Evolutionary conservation across 2,797 vertebrate species (phyloP).

Genomic region (Salmo trutta): DNA sequence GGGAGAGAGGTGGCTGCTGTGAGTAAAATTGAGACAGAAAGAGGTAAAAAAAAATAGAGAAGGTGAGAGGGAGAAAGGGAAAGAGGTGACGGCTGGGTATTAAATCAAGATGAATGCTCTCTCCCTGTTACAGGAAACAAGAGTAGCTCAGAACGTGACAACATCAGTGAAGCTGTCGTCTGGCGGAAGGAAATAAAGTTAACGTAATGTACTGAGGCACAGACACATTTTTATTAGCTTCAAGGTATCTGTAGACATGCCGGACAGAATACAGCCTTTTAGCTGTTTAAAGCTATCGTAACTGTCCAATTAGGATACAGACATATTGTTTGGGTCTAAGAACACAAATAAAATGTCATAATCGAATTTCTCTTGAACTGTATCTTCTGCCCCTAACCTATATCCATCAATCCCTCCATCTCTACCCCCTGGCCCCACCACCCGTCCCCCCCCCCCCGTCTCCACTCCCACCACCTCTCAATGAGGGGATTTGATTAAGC

Average conservation of each 20-base stretch:
- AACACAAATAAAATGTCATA: not conserved
- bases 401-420: not conserved
- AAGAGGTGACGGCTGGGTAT: constrained; percentile 44
- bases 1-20: not conserved
- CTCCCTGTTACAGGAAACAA: constrained; percentile 15
- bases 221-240: too few species aligned
- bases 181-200: constrained; percentile 2
- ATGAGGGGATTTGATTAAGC: too few species aligned
- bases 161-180: constrained; percentile 39
- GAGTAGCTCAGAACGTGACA: constrained; percentile 14
- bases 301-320: not conserved
- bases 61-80: constrained; percentile 1
- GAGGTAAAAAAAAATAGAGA: not conserved
- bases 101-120: constrained; percentile 42
- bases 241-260: not conserved
- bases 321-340: not conserved
- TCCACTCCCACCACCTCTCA: too few species aligned
- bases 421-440: not conserved
- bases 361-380: not conserved
- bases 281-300: not conserved
- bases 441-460: too few species aligned
- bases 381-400: not conserved
- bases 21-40: not conserved
- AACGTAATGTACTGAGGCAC: not conserved
- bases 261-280: not conserved